phyloP scores from a whole-genome alignment of 2,888 invertebrate genomes.

The Nebria brevicollis region DNA sequence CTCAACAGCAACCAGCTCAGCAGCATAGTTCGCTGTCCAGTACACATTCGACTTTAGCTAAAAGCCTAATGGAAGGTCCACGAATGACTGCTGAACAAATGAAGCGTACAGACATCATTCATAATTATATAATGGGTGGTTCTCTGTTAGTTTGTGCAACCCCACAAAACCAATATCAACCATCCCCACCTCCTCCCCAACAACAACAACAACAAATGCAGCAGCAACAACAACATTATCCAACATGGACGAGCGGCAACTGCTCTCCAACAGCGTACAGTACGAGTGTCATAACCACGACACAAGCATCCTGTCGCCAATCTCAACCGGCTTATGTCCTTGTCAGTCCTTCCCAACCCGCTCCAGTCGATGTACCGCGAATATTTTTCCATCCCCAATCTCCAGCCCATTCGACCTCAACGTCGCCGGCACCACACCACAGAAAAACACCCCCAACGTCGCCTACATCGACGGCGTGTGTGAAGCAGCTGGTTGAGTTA shows the following conservation, averaged over 20 bases:
- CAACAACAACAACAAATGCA: slow-evolving; percentile 63
- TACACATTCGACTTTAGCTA: slow-evolving; percentile 89
- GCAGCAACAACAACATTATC: slow-evolving; percentile 58
- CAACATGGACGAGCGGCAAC: slow-evolving; percentile 47
- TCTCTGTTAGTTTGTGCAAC: slow-evolving; percentile 58
- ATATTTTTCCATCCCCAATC: slow-evolving; percentile 60
- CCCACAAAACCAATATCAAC: slow-evolving; percentile 54
- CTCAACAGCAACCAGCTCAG: slow-evolving; percentile 55
- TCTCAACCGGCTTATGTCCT: slow-evolving; percentile 40
- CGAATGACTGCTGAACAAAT: slow-evolving; percentile 93
- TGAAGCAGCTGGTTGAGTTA: slow-evolving; percentile 73
- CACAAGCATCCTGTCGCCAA: slow-evolving; percentile 58
- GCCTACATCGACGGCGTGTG: slow-evolving; percentile 62
- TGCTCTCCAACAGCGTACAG: slow-evolving; percentile 55
- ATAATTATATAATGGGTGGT: slow-evolving; percentile 88
- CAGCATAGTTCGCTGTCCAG: slow-evolving; percentile 76
- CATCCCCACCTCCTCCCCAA: slow-evolving; percentile 49
- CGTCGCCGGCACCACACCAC: slow-evolving; percentile 59
- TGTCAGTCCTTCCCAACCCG: slow-evolving; percentile 9
- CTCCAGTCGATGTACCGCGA: slow-evolving; percentile 49
- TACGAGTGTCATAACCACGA: slow-evolving; percentile 73
- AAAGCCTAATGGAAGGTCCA: slow-evolving; percentile 92
- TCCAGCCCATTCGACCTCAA: slow-evolving; percentile 62
- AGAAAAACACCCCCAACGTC: slow-evolving; percentile 62
- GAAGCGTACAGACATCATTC: slow-evolving; percentile 91